These are phyloP conservation scores for Harpagifer antarcticus DNA, from an alignment of 2,797 vertebrate genomes.

Conservation along the genomic window DNA sequence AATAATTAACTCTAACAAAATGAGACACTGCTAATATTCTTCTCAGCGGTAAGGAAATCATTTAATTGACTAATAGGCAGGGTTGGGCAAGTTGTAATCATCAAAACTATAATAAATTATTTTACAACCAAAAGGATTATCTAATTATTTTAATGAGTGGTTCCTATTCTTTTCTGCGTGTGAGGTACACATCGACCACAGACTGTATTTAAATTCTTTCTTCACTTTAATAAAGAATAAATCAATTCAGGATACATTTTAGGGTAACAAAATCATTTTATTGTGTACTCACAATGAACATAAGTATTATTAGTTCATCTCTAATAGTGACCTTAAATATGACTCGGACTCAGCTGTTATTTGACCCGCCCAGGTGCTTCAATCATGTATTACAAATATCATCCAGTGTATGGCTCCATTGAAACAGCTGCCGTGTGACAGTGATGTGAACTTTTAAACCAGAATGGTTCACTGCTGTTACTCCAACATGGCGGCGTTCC, in stretches of 20 bases:
- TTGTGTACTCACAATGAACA: slow-evolving; percentile 2
- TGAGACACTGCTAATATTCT: slow-evolving; percentile 1
- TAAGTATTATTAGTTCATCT: background rate
- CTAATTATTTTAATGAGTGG: background rate
- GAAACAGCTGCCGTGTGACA: background rate
- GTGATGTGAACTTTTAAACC: background rate
- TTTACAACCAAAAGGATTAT: background rate
- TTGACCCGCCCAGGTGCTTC: background rate
- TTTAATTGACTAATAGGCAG: background rate
- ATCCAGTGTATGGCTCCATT: background rate
- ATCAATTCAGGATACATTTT: background rate
- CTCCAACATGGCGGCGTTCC: slow-evolving; percentile 91
- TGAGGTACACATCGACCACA: too few species aligned
- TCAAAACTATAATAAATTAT: background rate
- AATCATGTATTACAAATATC: background rate
- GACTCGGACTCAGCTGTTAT: background rate
- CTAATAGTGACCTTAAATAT: too few species aligned
- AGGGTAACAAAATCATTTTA: slow-evolving; percentile 38
- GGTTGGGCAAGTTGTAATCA: background rate
- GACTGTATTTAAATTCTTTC: too few species aligned
- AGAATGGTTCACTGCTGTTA: slow-evolving; percentile 81
- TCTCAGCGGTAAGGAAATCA: slow-evolving; percentile 3
- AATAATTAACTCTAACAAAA: slow-evolving; percentile 34
- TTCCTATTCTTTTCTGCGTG: background rate
- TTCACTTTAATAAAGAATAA: background rate